Evolutionary conservation across 92 coral and sea anemone genomes (phyloP).

Genomic region (Bergia sp.): DNA sequence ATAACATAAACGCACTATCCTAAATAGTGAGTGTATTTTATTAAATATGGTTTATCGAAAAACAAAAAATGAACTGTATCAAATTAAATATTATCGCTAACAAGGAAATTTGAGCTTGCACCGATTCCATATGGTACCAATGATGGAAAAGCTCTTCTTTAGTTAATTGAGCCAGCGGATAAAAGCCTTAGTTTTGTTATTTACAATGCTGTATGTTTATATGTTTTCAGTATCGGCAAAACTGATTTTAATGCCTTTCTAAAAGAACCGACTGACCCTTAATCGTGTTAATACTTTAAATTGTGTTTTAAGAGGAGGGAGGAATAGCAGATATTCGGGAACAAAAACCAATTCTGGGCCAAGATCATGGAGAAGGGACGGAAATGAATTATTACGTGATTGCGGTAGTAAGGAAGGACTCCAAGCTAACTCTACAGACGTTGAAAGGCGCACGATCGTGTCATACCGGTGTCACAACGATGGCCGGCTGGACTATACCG

Average conservation of each 20-base stretch:
- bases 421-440: slow-evolving; percentile 28
- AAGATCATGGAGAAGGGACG: slow-evolving; percentile 34
- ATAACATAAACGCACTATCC: too few relatives aligned
- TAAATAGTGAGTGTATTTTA: too few relatives aligned
- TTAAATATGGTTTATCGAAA: too few relatives aligned
- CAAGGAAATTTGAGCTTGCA: too few relatives aligned
- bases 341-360: not conserved
- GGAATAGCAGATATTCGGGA: not conserved
- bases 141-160: too few relatives aligned
- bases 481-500: slow-evolving; percentile 58
- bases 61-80: too few relatives aligned
- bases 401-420: slow-evolving; percentile 47
- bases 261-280: not conserved
- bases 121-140: too few relatives aligned
- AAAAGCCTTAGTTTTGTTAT: too few relatives aligned
- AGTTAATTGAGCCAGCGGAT: too few relatives aligned
- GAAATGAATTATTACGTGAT: slow-evolving; percentile 46
- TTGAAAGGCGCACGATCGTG: slow-evolving; percentile 48
- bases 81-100: too few relatives aligned
- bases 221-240: too few relatives aligned
- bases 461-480: slow-evolving; percentile 49
- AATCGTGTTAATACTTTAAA: not conserved
- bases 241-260: not conserved
- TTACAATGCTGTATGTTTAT: too few relatives aligned
- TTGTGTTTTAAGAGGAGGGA: not conserved